Percentiles rank a stretch among this genome's conserved stretches.
Evolutionary conservation across 2,888 invertebrate genomes (phyloP).

Genomic region (Nipponacmea schrenckii): DNA sequence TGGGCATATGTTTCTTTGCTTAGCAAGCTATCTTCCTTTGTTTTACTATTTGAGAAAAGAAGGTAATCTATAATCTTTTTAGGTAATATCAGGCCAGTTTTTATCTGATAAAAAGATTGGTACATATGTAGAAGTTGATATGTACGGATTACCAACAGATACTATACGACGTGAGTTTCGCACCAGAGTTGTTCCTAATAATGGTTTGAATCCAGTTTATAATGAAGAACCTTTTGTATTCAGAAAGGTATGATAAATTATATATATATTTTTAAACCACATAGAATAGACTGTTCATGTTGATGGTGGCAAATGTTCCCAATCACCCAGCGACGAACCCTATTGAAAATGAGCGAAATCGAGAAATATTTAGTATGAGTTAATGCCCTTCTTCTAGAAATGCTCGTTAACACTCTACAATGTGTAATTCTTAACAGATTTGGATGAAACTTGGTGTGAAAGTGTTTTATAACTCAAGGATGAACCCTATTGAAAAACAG

Average conservation of each 20-base stretch:
- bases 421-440: too few relatives aligned
- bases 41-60: too few relatives aligned
- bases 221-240: constrained; percentile 98
- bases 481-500: too few relatives aligned
- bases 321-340: too few relatives aligned
- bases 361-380: too few relatives aligned
- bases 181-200: constrained; percentile 93
- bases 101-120: constrained; percentile 98
- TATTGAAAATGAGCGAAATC: too few relatives aligned
- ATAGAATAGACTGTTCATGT: background rate
- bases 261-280: background rate
- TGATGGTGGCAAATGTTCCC: background rate
- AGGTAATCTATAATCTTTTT: background rate
- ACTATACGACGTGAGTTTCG: constrained; percentile 98
- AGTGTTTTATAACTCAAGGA: too few relatives aligned
- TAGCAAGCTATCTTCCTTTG: too few relatives aligned
- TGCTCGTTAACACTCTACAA: too few relatives aligned
- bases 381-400: too few relatives aligned
- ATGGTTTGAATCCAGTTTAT: constrained; percentile 98
- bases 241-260: constrained; percentile 78
- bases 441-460: too few relatives aligned
- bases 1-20: too few relatives aligned
- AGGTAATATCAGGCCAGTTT: constrained; percentile 98
- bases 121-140: constrained; percentile 99
- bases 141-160: constrained; percentile 96